Evolutionary conservation across 2,113 vertebrate species (phyloP).

Genomic region (Chaenogobius annularis): DNA sequence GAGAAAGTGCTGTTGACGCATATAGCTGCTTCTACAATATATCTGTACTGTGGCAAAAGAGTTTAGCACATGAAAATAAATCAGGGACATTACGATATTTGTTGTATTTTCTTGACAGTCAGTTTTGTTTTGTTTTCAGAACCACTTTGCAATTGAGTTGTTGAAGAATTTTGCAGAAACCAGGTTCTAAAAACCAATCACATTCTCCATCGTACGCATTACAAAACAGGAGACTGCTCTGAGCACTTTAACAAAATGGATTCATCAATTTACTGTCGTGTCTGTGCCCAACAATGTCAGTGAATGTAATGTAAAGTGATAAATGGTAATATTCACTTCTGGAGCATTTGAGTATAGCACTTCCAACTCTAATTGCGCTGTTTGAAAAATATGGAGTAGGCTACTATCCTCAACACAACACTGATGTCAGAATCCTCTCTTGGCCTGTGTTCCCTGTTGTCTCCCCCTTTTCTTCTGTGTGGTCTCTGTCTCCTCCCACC

Average conservation of each 20-base stretch:
- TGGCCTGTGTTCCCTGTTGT: too few species aligned
- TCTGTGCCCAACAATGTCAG: slow-evolving; percentile 19
- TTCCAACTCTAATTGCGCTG: slow-evolving; percentile 42
- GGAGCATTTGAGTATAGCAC: neutral
- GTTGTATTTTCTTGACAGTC: neutral
- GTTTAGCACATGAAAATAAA: too few species aligned
- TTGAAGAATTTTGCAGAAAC: neutral
- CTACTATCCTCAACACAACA: neutral
- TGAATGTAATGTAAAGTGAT: slow-evolving; percentile 19
- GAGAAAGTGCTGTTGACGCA: too few species aligned
- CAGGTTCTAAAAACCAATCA: slow-evolving; percentile 5
- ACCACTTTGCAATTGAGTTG: neutral
- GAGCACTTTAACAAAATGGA: slow-evolving; percentile 34
- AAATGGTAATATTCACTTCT: slow-evolving; percentile 35
- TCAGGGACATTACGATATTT: neutral
- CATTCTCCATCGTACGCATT: neutral
- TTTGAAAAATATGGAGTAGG: slow-evolving; percentile 25
- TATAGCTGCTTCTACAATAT: too few species aligned
- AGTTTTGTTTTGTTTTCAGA: neutral
- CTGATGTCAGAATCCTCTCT: neutral
- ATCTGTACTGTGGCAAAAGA: too few species aligned
- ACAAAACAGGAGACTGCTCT: neutral
- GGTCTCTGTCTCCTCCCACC: too few species aligned
- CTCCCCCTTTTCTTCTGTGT: too few species aligned
- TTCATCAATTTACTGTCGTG: slow-evolving; percentile 33